Conservation (phyloP, 2,888 invertebrate species). For the Cephonodes hylas region DNA sequence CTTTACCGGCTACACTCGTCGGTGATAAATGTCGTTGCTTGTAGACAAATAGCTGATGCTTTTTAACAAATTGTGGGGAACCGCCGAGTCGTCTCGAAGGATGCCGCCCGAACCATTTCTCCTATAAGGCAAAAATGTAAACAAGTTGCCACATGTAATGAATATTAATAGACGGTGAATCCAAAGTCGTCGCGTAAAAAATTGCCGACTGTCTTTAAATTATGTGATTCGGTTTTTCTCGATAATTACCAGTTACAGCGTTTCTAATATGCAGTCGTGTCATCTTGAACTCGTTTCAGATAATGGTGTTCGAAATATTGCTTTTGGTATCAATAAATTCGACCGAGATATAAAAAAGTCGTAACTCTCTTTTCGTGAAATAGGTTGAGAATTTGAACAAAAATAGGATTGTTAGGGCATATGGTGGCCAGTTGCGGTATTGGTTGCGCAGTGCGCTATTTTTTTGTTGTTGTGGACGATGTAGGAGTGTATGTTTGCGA, state of each 20-base stretch:
- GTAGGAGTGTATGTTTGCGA: constrained; percentile 41
- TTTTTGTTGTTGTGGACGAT: constrained; percentile 22
- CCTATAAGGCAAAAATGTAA: constrained; percentile 51
- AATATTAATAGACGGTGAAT: constrained; percentile 53
- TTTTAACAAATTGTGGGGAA: constrained; percentile 57
- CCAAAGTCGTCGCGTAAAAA: constrained; percentile 43
- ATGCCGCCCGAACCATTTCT: constrained; percentile 41
- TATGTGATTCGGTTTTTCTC: constrained; percentile 21
- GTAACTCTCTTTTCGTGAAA: constrained; percentile 13
- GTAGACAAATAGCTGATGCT: constrained; percentile 63
- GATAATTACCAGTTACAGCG: constrained; percentile 13
- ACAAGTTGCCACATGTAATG: constrained; percentile 46
- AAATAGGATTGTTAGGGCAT: neutral
- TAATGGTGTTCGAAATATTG: neutral
- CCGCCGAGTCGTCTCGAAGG: constrained; percentile 36
- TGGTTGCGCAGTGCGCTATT: constrained; percentile 18
- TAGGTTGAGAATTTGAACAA: neutral
- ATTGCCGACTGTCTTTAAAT: constrained; percentile 22
- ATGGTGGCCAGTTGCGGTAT: neutral
- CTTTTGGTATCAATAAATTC: constrained; percentile 26
- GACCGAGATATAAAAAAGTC: constrained; percentile 26
- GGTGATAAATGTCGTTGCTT: constrained; percentile 57
- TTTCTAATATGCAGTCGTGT: neutral
- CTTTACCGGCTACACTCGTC: constrained; percentile 30
- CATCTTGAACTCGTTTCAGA: neutral